Percentiles rank a stretch among this genome's conserved stretches.
These are phyloP conservation scores for Psittacula echo DNA, from an alignment of 2,797 vertebrate species.

Conservation along the genomic window DNA sequence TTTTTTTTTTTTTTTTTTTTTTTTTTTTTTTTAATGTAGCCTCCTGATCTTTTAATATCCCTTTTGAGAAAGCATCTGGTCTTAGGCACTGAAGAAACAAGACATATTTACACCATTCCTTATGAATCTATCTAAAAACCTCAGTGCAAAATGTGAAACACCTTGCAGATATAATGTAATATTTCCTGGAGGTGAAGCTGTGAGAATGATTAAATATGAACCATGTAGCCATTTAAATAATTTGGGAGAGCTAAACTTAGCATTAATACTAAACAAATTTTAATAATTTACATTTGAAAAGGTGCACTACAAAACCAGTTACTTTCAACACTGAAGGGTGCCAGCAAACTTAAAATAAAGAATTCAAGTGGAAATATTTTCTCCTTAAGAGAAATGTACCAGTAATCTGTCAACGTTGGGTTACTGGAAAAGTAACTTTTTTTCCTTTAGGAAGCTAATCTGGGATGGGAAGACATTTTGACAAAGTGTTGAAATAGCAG, in stretches of 20 bases:
- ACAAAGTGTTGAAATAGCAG: background rate
- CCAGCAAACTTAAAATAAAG: background rate
- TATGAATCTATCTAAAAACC: background rate
- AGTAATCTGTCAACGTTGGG: background rate
- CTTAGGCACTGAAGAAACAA: background rate
- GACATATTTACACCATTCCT: background rate
- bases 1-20: no score
- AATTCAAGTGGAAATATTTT: background rate
- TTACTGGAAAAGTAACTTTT: background rate
- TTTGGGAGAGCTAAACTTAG: background rate
- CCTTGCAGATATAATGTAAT: background rate
- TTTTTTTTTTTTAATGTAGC: background rate
- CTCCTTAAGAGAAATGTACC: background rate
- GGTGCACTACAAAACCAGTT: background rate
- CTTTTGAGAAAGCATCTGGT: background rate
- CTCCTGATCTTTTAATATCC: background rate
- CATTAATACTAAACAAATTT: background rate
- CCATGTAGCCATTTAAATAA: background rate
- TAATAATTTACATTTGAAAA: constrained; percentile 3
- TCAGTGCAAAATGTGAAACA: background rate
- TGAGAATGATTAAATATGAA: background rate
- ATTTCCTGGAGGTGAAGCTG: background rate
- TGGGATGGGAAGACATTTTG: background rate
- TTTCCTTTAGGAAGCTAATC: background rate
- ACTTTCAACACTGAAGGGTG: background rate